Evolutionary conservation across 2,113 vertebrate species (phyloP).

Genomic region (Colinus virginianus): DNA sequence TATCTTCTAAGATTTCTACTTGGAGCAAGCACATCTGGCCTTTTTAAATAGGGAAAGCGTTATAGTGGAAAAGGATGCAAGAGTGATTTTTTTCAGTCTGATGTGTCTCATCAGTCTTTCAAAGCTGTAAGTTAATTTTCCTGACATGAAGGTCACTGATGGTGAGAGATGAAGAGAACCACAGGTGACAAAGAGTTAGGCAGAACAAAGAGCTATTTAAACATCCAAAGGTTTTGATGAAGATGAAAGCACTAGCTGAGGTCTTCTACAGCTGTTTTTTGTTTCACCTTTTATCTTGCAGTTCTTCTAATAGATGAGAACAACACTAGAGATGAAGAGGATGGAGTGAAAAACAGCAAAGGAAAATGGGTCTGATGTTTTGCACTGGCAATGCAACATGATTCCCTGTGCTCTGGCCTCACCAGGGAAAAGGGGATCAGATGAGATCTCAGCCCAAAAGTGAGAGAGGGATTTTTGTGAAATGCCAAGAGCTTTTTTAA

Average conservation of each 20-base stretch:
- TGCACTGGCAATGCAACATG: background rate
- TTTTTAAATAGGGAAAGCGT: background rate
- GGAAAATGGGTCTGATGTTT: background rate
- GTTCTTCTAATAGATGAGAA: background rate
- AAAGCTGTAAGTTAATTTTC: background rate
- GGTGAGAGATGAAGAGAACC: background rate
- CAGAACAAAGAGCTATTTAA: background rate
- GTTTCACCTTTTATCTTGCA: background rate
- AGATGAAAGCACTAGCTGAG: background rate
- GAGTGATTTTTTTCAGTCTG: background rate
- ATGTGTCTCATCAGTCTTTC: background rate
- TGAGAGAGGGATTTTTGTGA: background rate
- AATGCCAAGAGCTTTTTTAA: background rate
- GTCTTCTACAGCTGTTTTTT: background rate
- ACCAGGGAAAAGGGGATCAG: background rate
- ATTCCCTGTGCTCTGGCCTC: background rate
- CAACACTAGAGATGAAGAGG: background rate
- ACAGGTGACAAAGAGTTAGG: background rate
- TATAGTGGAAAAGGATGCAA: background rate
- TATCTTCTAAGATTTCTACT: background rate
- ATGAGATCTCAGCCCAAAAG: background rate
- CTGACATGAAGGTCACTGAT: background rate
- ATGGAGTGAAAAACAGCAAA: background rate
- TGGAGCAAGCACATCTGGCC: background rate
- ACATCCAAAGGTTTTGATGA: background rate